Conservation (phyloP, 2,888 invertebrate species). For the Microplitis deprimator region DNA sequence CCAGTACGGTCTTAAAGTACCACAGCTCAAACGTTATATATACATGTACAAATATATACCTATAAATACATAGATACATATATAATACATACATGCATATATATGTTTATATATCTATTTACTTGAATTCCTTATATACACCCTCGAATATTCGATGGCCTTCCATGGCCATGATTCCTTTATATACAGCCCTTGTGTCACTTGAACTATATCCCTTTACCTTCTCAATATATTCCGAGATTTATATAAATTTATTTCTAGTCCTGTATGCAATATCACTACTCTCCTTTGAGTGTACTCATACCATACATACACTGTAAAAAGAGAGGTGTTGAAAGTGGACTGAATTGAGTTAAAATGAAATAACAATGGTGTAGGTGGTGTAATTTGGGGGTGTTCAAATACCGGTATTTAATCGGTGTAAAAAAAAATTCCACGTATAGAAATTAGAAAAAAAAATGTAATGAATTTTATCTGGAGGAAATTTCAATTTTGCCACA, state of each 20-base stretch:
- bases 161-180: conserved; percentile 29
- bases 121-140: conserved; percentile 24
- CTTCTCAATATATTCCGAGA: not conserved
- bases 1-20: conserved; percentile 60
- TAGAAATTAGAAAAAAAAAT: too few relatives aligned
- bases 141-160: conserved; percentile 30
- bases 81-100: conserved; percentile 22
- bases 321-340: too few relatives aligned
- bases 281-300: not conserved
- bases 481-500: too few relatives aligned
- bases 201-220: conserved; percentile 32
- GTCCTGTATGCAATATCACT: not conserved
- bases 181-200: conserved; percentile 27
- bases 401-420: too few relatives aligned
- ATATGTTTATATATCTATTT: conserved; percentile 24
- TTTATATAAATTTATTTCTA: not conserved
- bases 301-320: not conserved
- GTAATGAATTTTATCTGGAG: too few relatives aligned
- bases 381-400: too few relatives aligned
- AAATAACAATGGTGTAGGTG: too few relatives aligned
- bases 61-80: conserved; percentile 30
- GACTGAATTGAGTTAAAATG: too few relatives aligned
- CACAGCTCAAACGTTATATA: conserved; percentile 56
- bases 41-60: conserved; percentile 35
- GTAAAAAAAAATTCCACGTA: too few relatives aligned